Conservation (phyloP, 2,113 vertebrate species). For the Peromyscus californicus region DNA sequence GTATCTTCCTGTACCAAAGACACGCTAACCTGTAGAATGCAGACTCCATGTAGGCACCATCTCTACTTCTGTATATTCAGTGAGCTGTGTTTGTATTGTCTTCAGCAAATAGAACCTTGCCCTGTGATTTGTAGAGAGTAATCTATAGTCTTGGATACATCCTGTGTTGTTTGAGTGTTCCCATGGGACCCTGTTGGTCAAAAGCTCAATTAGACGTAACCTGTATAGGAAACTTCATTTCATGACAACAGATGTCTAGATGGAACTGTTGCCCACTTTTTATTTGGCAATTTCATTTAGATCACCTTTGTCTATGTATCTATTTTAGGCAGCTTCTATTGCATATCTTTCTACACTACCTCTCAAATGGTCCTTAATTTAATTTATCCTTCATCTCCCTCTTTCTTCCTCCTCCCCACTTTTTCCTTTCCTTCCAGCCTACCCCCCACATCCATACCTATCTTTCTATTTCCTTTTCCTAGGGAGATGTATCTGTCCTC, state of each 20-base stretch:
- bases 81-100: not conserved
- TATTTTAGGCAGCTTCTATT: not conserved
- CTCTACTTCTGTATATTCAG: not conserved
- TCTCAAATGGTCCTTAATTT: not conserved
- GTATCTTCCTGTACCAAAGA: not conserved
- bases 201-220: not conserved
- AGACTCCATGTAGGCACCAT: not conserved
- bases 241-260: too few species aligned
- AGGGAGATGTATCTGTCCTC: not conserved
- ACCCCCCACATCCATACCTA: not conserved
- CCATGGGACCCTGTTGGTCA: not conserved
- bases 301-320: not conserved
- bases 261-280: fast-evolving
- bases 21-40: too few species aligned
- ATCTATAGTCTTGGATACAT: not conserved
- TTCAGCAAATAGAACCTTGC: not conserved
- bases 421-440: not conserved
- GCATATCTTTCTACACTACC: not conserved
- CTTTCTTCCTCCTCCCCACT: not conserved
- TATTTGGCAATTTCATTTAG: not conserved
- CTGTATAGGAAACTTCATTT: not conserved
- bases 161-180: not conserved
- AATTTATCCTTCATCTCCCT: not conserved
- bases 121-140: not conserved
- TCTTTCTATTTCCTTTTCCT: not conserved